A percentile compares a stretch with the other conserved stretches of the same genome.
Conservation (phyloP, 2,797 vertebrate genomes). For the Borostomias antarcticus region DNA sequence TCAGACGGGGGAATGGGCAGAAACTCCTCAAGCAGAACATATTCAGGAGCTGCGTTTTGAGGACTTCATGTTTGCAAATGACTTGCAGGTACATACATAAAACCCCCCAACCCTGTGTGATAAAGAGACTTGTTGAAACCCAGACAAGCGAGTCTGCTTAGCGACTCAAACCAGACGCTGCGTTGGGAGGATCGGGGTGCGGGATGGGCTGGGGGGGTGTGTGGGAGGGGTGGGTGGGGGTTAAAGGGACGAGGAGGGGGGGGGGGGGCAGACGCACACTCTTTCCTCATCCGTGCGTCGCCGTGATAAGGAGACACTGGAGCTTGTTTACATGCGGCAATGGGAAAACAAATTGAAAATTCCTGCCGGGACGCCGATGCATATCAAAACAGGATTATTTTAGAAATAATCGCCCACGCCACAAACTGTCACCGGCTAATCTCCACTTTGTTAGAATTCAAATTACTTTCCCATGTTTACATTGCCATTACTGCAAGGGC, state of each 20-base stretch:
- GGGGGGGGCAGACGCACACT: slow-evolving; percentile 54
- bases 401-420: slow-evolving; percentile 83
- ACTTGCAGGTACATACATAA: slow-evolving; percentile 81
- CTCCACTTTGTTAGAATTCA: slow-evolving; percentile 86
- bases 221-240: not conserved
- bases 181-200: slow-evolving; percentile 55
- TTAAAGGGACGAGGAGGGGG: not conserved
- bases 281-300: slow-evolving; percentile 73
- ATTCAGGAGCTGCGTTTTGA: slow-evolving; percentile 76
- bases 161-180: slow-evolving; percentile 66
- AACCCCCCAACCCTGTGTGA: slow-evolving; percentile 71
- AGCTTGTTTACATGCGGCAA: slow-evolving; percentile 86
- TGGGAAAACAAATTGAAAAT: slow-evolving; percentile 87
- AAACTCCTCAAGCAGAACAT: slow-evolving; percentile 83
- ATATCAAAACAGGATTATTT: slow-evolving; percentile 89
- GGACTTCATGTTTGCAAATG: slow-evolving; percentile 84
- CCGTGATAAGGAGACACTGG: slow-evolving; percentile 82
- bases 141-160: slow-evolving; percentile 74
- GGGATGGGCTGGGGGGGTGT: not conserved
- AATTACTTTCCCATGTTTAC: slow-evolving; percentile 84
- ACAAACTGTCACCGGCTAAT: slow-evolving; percentile 82
- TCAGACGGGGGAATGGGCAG: slow-evolving; percentile 75
- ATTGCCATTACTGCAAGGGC: slow-evolving; percentile 79
- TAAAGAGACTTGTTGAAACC: slow-evolving; percentile 83
- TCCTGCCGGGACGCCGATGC: slow-evolving; percentile 83